Base-by-base conservation (phyloP, 2,888 invertebrate genomes). In the Cataglyphis albicans region DNA sequence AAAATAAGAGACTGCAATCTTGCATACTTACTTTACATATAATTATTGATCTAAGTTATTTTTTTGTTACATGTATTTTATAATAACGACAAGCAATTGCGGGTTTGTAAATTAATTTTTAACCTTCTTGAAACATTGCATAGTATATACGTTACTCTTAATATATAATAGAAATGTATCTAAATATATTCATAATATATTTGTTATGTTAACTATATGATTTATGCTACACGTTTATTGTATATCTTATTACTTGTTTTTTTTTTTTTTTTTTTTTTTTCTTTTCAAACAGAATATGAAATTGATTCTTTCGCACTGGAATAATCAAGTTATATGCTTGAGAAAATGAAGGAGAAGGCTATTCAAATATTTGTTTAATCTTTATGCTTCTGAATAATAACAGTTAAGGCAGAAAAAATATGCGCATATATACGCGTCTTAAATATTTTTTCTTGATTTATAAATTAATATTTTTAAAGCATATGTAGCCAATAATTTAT, bases 281-380 rank as follows among this genome's bases (percentile, higher is more conserved):
- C 55, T 12, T 21, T 35, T 41, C 5, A n/a, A 38, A 38, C 15
- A 55, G 25, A 38, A 67, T 55, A 38, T 67, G 25, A 68, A 68
- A 76, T 67, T 29, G 55, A 55, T 76, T 67, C 7, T 9, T 35
- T 12, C 25, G 18, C 29, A 10, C n/a, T 38, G 38, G 18, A 75
- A 41, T 55, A 63, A 73, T 12, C 41, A 65, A 52, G 52, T 48
- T 48, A n/a, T 52, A 7, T 15, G 38, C 18, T 68, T 55, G 55
- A 76, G 68, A 68, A 67, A 38, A 67, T 68, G 55, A 76, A 55
- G 68, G 29, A n/a, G 38, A n/a, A 35, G 25, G 12, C 35, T 52
- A 55, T n/a, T 29, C 55, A 67, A 76, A 65, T 68, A 76, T 55
- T 76, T 75, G 25, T 25, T 35, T 6, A 32, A 48, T 35, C 25